Evolutionary conservation across 2,888 invertebrate species (phyloP).

Genomic region (Volucella zonaria): DNA sequence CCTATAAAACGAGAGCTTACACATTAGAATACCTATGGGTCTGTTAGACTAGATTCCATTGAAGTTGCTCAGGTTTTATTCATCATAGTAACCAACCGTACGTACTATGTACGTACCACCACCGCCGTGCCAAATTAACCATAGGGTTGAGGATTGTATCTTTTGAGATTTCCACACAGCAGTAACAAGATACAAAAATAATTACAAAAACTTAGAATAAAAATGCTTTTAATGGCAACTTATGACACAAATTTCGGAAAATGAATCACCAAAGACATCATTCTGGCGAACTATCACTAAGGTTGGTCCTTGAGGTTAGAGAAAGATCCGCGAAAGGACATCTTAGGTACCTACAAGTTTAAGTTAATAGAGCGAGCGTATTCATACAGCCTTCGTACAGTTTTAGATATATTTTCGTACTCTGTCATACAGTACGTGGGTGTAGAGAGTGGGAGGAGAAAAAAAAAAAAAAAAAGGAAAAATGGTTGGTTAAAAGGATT

Average conservation of each 20-base stretch:
- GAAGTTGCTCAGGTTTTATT: too few relatives aligned
- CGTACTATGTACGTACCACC: too few relatives aligned
- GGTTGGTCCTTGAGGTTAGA: background rate
- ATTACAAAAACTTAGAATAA: conserved; percentile 42
- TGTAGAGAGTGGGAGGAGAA: background rate
- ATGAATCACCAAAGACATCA: conserved; percentile 20
- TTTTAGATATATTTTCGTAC: conserved; percentile 3
- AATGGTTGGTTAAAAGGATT: conserved; percentile 48
- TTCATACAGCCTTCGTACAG: background rate
- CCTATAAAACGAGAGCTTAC: too few relatives aligned
- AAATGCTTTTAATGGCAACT: background rate
- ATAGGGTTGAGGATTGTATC: too few relatives aligned
- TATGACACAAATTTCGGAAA: conserved; percentile 23
- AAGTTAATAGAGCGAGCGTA: background rate
- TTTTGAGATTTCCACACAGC: too few relatives aligned
- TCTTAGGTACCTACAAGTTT: background rate
- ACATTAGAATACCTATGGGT: too few relatives aligned
- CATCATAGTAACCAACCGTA: too few relatives aligned
- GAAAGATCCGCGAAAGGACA: conserved; percentile 11
- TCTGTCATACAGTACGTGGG: background rate
- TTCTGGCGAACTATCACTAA: conserved; percentile 8
- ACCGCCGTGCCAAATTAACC: too few relatives aligned
- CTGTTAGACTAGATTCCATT: conserved; percentile 1
- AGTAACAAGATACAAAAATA: conserved; percentile 24
- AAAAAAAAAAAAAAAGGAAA: background rate